These are phyloP conservation scores for Bombus impatiens DNA, from an alignment of 1,140 invertebrate genomes.

Conservation along the genomic window DNA sequence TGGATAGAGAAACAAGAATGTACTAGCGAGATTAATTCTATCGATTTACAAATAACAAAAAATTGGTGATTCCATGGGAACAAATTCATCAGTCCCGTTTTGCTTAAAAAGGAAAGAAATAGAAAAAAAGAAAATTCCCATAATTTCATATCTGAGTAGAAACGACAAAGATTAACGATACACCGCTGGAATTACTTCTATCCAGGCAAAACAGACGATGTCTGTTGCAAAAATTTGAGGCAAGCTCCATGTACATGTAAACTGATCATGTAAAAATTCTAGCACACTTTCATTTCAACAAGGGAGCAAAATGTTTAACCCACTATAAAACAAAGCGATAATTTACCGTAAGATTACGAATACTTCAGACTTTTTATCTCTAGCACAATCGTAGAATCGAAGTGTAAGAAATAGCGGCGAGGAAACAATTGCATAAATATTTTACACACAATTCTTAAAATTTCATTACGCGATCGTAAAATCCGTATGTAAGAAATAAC, in stretches of 20 bases:
- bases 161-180: background rate
- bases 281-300: too few species aligned
- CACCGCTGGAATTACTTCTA: background rate
- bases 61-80: background rate
- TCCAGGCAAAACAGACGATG: background rate
- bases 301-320: too few species aligned
- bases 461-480: too few species aligned
- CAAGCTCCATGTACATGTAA: background rate
- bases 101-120: fast-evolving
- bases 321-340: background rate
- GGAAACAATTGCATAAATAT: too few species aligned
- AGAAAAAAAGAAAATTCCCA: background rate
- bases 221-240: background rate
- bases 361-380: background rate
- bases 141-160: background rate
- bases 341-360: background rate
- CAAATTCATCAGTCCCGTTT: too few species aligned
- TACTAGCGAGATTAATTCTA: background rate
- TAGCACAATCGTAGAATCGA: background rate
- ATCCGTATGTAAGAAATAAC: too few species aligned
- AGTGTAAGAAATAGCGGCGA: background rate
- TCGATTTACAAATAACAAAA: background rate
- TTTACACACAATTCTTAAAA: too few species aligned
- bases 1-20: background rate
- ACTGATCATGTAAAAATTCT: background rate